A percentile compares a stretch with the other conserved stretches of the same genome.
phyloP scores from a whole-genome alignment of 2,888 invertebrate genomes.

The Lithosia quadra region DNA sequence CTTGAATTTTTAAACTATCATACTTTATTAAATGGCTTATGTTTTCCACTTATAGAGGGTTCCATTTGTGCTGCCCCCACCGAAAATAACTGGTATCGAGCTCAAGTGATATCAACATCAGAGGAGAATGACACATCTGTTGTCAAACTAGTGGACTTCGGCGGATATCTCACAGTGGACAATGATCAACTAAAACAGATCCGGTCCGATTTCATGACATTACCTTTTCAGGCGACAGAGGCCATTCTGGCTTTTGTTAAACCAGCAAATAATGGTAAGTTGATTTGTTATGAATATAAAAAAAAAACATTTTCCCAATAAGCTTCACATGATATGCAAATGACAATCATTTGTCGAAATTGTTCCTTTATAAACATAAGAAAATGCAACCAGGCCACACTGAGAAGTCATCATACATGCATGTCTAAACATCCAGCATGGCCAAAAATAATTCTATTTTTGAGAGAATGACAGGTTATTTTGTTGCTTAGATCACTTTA shows the following conservation, averaged over 20 bases:
- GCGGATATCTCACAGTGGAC: constrained; percentile 94
- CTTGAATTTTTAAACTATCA: not conserved
- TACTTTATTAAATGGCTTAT: constrained; percentile 3
- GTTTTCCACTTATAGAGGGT: constrained; percentile 87
- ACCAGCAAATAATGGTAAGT: constrained; percentile 90
- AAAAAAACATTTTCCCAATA: too few species aligned
- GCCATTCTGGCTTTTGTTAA: constrained; percentile 96
- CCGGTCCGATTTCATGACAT: constrained; percentile 95
- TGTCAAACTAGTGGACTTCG: constrained; percentile 97
- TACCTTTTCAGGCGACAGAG: constrained; percentile 99
- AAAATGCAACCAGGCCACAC: too few species aligned
- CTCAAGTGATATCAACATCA: constrained; percentile 91
- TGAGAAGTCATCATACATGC: too few species aligned
- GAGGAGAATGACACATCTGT: constrained; percentile 91
- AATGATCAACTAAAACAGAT: constrained; percentile 95
- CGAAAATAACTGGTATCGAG: constrained; percentile 95
- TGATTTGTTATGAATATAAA: not conserved
- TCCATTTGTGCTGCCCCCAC: constrained; percentile 96
- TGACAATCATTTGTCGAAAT: too few species aligned
- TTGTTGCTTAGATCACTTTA: too few species aligned
- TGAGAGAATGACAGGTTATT: too few species aligned
- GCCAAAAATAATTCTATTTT: too few species aligned
- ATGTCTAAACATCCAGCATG: too few species aligned
- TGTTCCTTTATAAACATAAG: too few species aligned
- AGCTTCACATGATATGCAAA: too few species aligned